Conservation (phyloP, 2,888 invertebrate genomes). For the Ormyrus labotus region DNA sequence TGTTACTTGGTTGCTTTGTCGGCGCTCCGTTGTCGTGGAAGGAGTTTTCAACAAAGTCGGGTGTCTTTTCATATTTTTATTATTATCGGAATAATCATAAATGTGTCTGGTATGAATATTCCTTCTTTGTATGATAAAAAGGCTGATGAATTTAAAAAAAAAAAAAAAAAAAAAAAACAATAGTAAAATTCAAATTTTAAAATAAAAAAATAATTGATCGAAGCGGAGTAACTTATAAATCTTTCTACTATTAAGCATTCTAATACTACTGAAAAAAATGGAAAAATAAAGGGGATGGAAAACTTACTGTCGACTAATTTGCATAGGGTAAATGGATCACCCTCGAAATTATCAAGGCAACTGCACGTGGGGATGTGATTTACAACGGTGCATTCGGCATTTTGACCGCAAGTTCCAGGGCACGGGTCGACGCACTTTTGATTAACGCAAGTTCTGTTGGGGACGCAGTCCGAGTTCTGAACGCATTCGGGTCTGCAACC, state of each 20-base stretch:
- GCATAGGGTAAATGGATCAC: slow-evolving; percentile 79
- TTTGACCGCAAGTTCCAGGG: slow-evolving; percentile 85
- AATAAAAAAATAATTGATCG: background rate
- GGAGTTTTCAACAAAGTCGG: too few relatives aligned
- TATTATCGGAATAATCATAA: too few relatives aligned
- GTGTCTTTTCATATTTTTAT: too few relatives aligned
- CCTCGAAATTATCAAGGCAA: slow-evolving; percentile 77
- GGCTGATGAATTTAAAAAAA: too few relatives aligned
- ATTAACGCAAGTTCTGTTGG: slow-evolving; percentile 85
- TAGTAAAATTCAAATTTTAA: too few relatives aligned
- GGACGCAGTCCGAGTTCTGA: slow-evolving; percentile 86
- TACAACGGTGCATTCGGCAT: slow-evolving; percentile 86
- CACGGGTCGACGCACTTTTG: slow-evolving; percentile 91
- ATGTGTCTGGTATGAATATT: too few relatives aligned
- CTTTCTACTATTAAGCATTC: background rate
- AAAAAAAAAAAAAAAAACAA: too few relatives aligned
- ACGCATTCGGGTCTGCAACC: slow-evolving; percentile 90
- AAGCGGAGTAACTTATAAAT: background rate
- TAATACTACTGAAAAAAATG: slow-evolving; percentile 1
- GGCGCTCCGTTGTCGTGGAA: too few relatives aligned
- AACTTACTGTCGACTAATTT: slow-evolving; percentile 59
- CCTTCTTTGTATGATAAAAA: too few relatives aligned
- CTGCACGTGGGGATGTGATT: slow-evolving; percentile 83
- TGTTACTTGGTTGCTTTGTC: too few relatives aligned
- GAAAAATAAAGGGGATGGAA: background rate